phyloP scores from a whole-genome alignment of 2,113 vertebrate species.

The Rafetus swinhoei region DNA sequence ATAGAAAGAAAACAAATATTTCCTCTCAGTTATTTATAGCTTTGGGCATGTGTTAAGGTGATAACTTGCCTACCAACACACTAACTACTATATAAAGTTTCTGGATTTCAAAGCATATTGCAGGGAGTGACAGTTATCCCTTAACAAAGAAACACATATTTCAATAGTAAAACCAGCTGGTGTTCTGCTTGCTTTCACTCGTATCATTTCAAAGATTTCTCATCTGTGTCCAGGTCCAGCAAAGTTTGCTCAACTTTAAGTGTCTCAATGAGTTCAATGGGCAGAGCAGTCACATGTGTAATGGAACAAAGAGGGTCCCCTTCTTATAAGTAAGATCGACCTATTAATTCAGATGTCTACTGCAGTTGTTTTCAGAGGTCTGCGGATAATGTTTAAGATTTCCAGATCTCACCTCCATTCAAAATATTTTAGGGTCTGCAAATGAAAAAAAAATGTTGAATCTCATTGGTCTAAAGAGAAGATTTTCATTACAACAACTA shows the following conservation, averaged over 20 bases:
- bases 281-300: background rate
- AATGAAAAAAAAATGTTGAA: background rate
- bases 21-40: slow-evolving; percentile 32
- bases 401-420: background rate
- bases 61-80: background rate
- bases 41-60: slow-evolving; percentile 6
- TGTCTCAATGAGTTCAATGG: background rate
- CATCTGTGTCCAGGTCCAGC: background rate
- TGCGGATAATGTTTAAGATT: background rate
- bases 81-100: background rate
- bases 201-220: background rate
- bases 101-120: background rate
- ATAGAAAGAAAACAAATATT: slow-evolving; percentile 10
- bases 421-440: background rate
- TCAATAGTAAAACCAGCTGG: slow-evolving; percentile 33
- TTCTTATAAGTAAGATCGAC: background rate
- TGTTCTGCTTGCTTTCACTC: background rate
- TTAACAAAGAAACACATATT: slow-evolving; percentile 1
- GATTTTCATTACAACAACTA: background rate
- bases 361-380: background rate
- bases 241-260: background rate
- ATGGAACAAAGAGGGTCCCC: background rate
- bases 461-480: background rate
- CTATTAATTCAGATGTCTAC: background rate
- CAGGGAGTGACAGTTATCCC: slow-evolving; percentile 27